Base-by-base conservation (phyloP, 2,888 invertebrate genomes). In the Hemicrepidius hirtus region DNA sequence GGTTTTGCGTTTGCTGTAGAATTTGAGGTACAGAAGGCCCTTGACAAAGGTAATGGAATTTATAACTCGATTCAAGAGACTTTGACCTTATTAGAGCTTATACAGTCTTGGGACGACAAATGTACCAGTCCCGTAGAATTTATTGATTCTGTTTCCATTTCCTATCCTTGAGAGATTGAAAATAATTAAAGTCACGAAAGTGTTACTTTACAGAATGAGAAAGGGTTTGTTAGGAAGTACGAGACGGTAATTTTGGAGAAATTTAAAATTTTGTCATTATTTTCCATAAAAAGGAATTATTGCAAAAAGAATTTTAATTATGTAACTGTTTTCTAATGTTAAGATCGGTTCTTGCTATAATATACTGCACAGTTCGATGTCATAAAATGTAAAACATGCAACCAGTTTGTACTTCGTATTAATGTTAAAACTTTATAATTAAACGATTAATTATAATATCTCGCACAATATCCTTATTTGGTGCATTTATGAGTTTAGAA, bases 371-470 rank as follows among this genome's bases (percentile, higher is more conserved):
- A 21, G 44, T 13, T 16, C 21, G 21, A 21, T 16, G 24, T 41
- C 37, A 66, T 55, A 66, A 53, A 66, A 37, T 55, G 35, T 21
- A 12, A 57, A 32, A 62, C 46, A 20, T 40, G 28, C 49, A 49
- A 21, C 49, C 44, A 21, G 24, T 40, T 55, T 18, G 53, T 40
- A n/a, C 41, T 32, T 32, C 20, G 24, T 64, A 64, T 64, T 70
- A 28, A 44, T 57, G 57, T 46, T 55, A 41, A 53, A 59, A 64
- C 53, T 53, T 59, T 62, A 60, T 73, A 73, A 69, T 73, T 73
- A 73, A 65, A 64, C 57, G 16, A 73, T 69, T 73, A 73, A 73
- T 73, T 73, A 73, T 60, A 13, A 59, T 63, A 37, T 64, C 66
- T 69, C 24, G 41, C 24, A 53, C 59, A 69, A 69, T 60, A 18